A percentile compares a stretch with the other conserved stretches of the same genome.
Evolutionary conservation across 2,113 vertebrate species (phyloP).

Genomic region (Phylloscopus whistleri): DNA sequence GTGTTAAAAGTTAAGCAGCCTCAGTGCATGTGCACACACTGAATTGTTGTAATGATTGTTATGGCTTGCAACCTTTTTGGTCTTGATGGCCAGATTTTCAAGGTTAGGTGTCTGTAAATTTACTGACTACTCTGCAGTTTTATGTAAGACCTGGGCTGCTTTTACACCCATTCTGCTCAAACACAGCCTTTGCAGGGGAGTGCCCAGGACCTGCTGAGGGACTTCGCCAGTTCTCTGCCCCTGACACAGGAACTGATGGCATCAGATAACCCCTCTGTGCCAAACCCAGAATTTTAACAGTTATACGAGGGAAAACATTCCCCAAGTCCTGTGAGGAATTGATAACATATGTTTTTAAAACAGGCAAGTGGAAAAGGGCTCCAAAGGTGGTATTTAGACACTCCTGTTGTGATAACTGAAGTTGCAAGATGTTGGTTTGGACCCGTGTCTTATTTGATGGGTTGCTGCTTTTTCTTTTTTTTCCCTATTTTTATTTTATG

Average conservation of each 20-base stretch:
- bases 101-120: not conserved
- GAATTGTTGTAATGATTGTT: not conserved
- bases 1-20: not conserved
- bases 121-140: not conserved
- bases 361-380: not conserved
- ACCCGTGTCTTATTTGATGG: not conserved
- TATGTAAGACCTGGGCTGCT: not conserved
- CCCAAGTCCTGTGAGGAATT: not conserved
- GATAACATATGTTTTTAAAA: not conserved
- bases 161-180: not conserved
- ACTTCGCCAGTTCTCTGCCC: not conserved
- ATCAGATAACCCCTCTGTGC: not conserved
- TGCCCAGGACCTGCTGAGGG: not conserved
- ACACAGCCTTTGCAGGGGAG: not conserved
- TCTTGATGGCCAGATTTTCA: not conserved
- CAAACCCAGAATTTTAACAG: not conserved
- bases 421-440: not conserved
- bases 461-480: not conserved
- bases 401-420: not conserved
- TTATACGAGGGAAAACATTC: not conserved
- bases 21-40: accelerated
- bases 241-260: not conserved
- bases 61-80: not conserved
- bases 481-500: not conserved
- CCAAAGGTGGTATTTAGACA: not conserved